phyloP scores from a whole-genome alignment of 2,797 vertebrate genomes.

The Oceanodroma leucorhoa region DNA sequence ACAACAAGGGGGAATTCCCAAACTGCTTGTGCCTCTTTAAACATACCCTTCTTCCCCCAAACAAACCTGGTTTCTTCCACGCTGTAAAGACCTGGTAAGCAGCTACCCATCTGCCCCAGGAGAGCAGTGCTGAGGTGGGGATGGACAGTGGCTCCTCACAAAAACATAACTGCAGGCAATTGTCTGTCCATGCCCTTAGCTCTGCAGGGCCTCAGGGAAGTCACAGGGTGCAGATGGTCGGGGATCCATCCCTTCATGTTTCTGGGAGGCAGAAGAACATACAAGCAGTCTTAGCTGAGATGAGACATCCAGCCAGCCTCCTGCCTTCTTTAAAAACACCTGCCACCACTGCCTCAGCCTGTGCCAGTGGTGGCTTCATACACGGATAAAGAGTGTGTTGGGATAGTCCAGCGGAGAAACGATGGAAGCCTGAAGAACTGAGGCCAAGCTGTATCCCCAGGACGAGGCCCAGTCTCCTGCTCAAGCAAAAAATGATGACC shows the following conservation, averaged over 20 bases:
- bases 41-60: neutral
- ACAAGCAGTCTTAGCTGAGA: neutral
- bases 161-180: neutral
- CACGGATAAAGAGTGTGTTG: rapidly evolving
- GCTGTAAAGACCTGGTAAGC: neutral
- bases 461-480: neutral
- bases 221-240: rapidly evolving
- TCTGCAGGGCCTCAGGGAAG: neutral
- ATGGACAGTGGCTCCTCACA: neutral
- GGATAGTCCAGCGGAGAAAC: neutral
- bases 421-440: neutral
- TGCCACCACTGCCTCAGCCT: neutral
- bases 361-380: neutral
- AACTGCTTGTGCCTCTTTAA: neutral
- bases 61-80: rapidly evolving
- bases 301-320: neutral
- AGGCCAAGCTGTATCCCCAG: neutral
- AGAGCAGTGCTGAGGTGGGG: neutral
- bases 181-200: neutral
- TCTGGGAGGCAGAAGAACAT: neutral
- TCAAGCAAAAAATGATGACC: neutral
- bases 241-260: neutral
- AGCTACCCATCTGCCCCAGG: neutral
- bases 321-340: neutral
- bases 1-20: neutral